These are phyloP conservation scores for Scyliorhinus canicula DNA, from an alignment of 2,797 vertebrate species.

Conservation along the genomic window DNA sequence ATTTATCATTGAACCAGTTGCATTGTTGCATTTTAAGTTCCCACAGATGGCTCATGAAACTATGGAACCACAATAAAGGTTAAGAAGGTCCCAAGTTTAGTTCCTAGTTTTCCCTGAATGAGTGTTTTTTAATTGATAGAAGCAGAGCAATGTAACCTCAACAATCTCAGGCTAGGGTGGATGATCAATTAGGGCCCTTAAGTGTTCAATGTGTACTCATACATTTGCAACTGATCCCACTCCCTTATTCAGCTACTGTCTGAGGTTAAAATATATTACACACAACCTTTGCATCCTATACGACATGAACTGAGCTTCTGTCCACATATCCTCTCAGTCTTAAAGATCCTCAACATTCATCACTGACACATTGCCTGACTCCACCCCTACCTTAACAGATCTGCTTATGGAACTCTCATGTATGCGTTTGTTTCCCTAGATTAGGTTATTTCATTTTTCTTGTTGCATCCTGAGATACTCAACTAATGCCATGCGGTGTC, in stretches of 20 bases:
- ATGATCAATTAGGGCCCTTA: background rate
- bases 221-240: background rate
- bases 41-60: no score
- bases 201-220: background rate
- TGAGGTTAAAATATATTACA: background rate
- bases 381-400: background rate
- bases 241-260: background rate
- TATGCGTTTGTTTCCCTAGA: background rate
- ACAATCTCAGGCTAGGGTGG: no score
- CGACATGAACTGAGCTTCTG: background rate
- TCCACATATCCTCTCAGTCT: background rate
- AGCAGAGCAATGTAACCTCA: no score
- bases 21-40: no score
- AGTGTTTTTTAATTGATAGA: no score
- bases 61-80: no score
- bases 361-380: no score
- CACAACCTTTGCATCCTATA: background rate
- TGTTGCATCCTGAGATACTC: no score
- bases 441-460: background rate
- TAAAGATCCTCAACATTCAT: background rate
- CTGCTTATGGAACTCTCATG: background rate
- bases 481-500: no score
- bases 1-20: background rate
- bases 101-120: no score
- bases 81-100: no score